Base-by-base conservation (phyloP, 2,113 vertebrate species). In the Mormyrus lacerda region DNA sequence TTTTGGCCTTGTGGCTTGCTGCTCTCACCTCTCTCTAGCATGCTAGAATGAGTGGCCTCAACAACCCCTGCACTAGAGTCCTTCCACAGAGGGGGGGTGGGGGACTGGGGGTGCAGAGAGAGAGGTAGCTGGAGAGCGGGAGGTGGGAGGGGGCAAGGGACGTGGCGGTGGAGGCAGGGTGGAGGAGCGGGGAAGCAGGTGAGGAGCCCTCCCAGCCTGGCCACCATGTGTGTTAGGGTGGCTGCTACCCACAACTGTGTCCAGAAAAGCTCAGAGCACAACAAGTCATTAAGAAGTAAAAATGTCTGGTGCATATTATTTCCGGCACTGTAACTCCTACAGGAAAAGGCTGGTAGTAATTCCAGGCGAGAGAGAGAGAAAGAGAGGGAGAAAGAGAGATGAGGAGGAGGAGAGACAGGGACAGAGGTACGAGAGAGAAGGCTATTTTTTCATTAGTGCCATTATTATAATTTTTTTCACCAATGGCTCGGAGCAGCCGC, bases 231-330 rank as follows among this genome's bases (percentile, higher is more conserved):
- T 93, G 88, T 95, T 92, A 94, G 91, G 89, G 94, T 93, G 94
- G 91, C 95, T 95, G 87, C 89, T 87, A 93, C 94, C 94, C 94
- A 95, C 93, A 94, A 93, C 87, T 92, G 89, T 95, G 94, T 94
- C 95, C 95, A 95, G 96, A 96, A 96, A 95, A 92, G 94, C 95
- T 96, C 92, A 87, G 93, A 96, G 95, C 94, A 91, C 91, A 95
- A 94, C 93, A 91, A 94, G 95, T 95, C 95, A 96, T 96, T 96
- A 96, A 95, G 95, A 95, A 96, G 95, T 95, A 91, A 92, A 92
- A 92, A 93, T 92, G 95, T 96, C 96, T 96, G 96, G 95, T 95
- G 94, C 90, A 93, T 94, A 95, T 96, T 96, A 96, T 92, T 91
- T 92, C 91, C 93, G 94, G 95, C 95, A 95, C 94, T 93, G 94